These are phyloP conservation scores for Borostomias antarcticus DNA, from an alignment of 2,797 vertebrate genomes.

Conservation along the genomic window DNA sequence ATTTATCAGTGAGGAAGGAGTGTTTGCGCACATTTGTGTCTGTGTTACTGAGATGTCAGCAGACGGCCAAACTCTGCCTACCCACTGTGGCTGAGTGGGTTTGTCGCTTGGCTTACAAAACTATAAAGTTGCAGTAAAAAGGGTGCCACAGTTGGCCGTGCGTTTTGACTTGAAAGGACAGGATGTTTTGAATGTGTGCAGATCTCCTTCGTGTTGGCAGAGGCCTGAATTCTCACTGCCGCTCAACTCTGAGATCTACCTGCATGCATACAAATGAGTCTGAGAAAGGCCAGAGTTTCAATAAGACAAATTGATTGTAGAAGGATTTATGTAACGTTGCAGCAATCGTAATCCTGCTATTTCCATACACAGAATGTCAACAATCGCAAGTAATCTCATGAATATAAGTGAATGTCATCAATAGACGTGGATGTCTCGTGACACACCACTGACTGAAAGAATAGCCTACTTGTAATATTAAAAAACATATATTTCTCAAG, in stretches of 20 bases:
- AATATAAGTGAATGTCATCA: too few relatives aligned
- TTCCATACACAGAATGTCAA: neutral
- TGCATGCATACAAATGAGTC: slow-evolving; percentile 69
- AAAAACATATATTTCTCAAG: too few relatives aligned
- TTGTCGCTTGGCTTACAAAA: slow-evolving; percentile 23
- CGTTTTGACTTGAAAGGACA: slow-evolving; percentile 34
- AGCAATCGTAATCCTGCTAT: slow-evolving; percentile 27
- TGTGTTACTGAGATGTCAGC: neutral
- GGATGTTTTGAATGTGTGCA: slow-evolving; percentile 62
- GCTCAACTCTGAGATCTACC: slow-evolving; percentile 16
- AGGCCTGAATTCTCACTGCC: slow-evolving; percentile 32
- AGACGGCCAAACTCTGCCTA: slow-evolving; percentile 2
- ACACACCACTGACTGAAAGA: too few relatives aligned
- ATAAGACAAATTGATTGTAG: slow-evolving; percentile 44
- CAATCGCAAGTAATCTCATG: too few relatives aligned
- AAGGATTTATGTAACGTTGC: slow-evolving; percentile 52
- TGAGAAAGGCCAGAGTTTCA: slow-evolving; percentile 38
- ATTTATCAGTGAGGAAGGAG: slow-evolving; percentile 8
- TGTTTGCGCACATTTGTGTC: slow-evolving; percentile 11
- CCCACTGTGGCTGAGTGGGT: neutral
- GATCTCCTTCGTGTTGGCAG: slow-evolving; percentile 43
- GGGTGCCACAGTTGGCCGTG: slow-evolving; percentile 30
- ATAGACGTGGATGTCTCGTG: too few relatives aligned
- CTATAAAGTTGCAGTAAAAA: slow-evolving; percentile 17
- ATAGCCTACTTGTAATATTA: too few relatives aligned